phyloP scores from a whole-genome alignment of 2,888 invertebrate species.

The Plagiodera versicolora region DNA sequence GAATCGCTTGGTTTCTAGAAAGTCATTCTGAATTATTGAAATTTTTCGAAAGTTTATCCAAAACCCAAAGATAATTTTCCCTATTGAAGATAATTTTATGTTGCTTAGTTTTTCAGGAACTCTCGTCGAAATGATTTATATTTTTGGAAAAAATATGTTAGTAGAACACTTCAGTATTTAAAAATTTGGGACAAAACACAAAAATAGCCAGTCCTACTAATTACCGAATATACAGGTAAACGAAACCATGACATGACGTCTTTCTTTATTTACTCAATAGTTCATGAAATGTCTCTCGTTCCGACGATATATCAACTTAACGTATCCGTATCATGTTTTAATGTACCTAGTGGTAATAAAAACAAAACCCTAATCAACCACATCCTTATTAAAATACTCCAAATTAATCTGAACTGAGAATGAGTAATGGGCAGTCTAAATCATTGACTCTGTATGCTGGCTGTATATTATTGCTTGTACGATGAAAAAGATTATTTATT shows the following conservation, averaged over 20 bases:
- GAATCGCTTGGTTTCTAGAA: too few relatives aligned
- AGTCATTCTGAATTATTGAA: too few relatives aligned
- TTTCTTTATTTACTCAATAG: too few relatives aligned
- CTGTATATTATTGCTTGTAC: too few relatives aligned
- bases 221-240: not conserved
- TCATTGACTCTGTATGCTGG: not conserved
- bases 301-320: not conserved
- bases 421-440: not conserved
- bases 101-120: too few relatives aligned
- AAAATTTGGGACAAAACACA: not conserved
- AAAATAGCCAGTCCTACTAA: not conserved
- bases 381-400: not conserved
- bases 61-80: too few relatives aligned
- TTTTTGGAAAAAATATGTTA: not conserved
- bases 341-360: not conserved
- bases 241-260: not conserved
- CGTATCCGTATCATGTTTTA: not conserved
- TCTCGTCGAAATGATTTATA: not conserved
- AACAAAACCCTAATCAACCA: not conserved
- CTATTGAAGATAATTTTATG: too few relatives aligned
- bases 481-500: too few relatives aligned
- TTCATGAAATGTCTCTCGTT: not conserved
- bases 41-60: too few relatives aligned
- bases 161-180: not conserved
- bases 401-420: not conserved